Percentiles rank a stretch among this genome's conserved stretches.
Evolutionary conservation across 2,888 invertebrate species (phyloP).

Genomic region (Eupithecia tripunctaria): DNA sequence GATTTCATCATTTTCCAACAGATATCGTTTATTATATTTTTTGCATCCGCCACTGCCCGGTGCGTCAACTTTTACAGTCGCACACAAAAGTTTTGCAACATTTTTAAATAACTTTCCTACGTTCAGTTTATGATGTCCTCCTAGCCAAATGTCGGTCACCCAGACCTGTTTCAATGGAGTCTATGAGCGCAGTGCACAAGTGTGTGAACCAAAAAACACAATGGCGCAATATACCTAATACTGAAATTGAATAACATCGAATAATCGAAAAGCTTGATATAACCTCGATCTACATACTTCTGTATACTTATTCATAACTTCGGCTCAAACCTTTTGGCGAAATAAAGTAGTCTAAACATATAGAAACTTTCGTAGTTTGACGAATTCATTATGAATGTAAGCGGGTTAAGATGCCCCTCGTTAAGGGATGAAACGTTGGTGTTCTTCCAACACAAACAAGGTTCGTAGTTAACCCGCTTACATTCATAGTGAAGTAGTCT

Average conservation of each 20-base stretch:
- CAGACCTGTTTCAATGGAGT: background rate
- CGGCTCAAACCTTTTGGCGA: background rate
- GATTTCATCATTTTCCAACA: slow-evolving; percentile 61
- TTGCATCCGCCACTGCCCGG: slow-evolving; percentile 55
- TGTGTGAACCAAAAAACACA: background rate
- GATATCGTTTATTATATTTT: slow-evolving; percentile 78
- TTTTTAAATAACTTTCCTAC: background rate
- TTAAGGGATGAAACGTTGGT: too few species aligned
- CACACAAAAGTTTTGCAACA: slow-evolving; percentile 35
- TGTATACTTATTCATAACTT: background rate
- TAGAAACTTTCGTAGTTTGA: too few species aligned
- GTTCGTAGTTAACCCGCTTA: too few species aligned
- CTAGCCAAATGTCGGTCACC: background rate
- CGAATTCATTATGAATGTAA: too few species aligned
- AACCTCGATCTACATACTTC: background rate
- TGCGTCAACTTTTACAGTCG: slow-evolving; percentile 55
- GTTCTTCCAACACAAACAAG: too few species aligned
- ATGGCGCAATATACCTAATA: background rate
- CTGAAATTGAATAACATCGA: background rate
- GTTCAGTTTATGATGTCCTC: background rate
- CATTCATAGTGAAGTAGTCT: too few species aligned
- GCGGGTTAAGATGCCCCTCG: too few species aligned
- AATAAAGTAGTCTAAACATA: background rate
- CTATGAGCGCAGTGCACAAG: background rate
- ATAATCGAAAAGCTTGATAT: background rate